These are phyloP conservation scores for Drosophila gaucha DNA, from an alignment of 2,888 invertebrate genomes.

Conservation along the genomic window DNA sequence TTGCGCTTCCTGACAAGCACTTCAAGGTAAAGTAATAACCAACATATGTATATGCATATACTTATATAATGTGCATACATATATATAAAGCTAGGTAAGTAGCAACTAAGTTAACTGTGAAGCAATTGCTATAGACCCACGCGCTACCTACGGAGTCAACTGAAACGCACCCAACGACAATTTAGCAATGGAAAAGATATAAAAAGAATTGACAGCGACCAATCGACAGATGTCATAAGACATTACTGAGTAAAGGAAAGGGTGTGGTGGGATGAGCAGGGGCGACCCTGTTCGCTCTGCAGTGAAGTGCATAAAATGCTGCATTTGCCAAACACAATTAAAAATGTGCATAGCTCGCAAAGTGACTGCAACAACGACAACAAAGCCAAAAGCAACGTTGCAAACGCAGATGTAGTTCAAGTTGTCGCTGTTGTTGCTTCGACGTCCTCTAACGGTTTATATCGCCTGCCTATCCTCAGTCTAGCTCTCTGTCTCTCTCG, in stretches of 20 bases:
- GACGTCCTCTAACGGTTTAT: slow-evolving; percentile 57
- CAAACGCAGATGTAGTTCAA: slow-evolving; percentile 60
- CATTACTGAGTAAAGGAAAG: not conserved
- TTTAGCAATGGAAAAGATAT: slow-evolving; percentile 35
- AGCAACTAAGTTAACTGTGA: slow-evolving; percentile 7
- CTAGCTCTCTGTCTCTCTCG: slow-evolving; percentile 20
- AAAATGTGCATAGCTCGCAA: slow-evolving; percentile 70
- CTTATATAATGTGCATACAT: not conserved
- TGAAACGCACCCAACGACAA: slow-evolving; percentile 57
- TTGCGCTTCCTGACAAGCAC: slow-evolving; percentile 19
- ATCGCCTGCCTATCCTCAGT: slow-evolving; percentile 53
- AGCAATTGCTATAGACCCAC: slow-evolving; percentile 10
- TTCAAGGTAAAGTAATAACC: slow-evolving; percentile 25
- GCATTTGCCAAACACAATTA: slow-evolving; percentile 74
- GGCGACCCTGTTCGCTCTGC: slow-evolving; percentile 25
- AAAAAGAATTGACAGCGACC: slow-evolving; percentile 22
- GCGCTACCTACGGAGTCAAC: slow-evolving; percentile 29
- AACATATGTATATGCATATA: slow-evolving; percentile 2
- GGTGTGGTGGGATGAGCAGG: not conserved
- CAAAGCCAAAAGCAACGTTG: slow-evolving; percentile 15
- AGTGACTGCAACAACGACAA: slow-evolving; percentile 32
- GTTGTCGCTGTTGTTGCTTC: slow-evolving; percentile 45
- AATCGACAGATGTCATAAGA: slow-evolving; percentile 34
- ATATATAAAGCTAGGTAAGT: not conserved
- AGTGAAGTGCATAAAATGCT: slow-evolving; percentile 53